Base-by-base conservation (phyloP, 1,140 invertebrate species). In the Euwallacea fornicatus region DNA sequence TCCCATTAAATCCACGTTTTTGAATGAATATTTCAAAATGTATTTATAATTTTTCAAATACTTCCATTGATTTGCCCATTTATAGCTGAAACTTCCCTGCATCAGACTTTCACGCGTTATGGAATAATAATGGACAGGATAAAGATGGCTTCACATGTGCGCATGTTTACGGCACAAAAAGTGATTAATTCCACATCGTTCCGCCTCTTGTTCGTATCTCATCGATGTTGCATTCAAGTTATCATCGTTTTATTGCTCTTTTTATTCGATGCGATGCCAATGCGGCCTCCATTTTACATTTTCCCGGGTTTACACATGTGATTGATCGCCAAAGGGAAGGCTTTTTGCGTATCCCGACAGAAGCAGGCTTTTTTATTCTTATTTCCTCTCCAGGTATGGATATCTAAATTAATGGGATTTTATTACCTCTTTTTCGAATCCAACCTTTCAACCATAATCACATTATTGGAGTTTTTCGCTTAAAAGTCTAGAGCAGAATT, bases 231-330 rank as follows among this genome's bases (percentile, higher is more conserved):
- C 53, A 66, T 66, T 66, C n/a, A 58, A 58, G 65, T 66, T 58
- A 63, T 63, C 61, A 66, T 68, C 56, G 66, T 61, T 68, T 68
- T 59, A 68, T 68, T 68, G 66, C 66, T 53, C 66, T 68, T 68
- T 66, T 68, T 68, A 60, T 68, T 68, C 46, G 42, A 50, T 60
- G 13, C 66, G 58, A 60, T 68, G 66, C 66, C 66, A 61, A 61
- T 68, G 56, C 66, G 42, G 56, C 44, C 43, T 66, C 56, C 66
- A 60, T 68, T 68, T 68, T 66, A 55, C 47, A 55, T 66, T 66
- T 66, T 66, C 63, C 50, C 63, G 47, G 63, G 42, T 66, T 66
- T 66, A 66, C 63, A 66, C 63, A 43, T 54, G 63, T 66, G 63
- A 66, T 66, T 66, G 63, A 66, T 66, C 53, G 63, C 63, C 16